These are phyloP conservation scores for Stegastes partitus DNA, from an alignment of 2,113 vertebrate species.

Conservation along the genomic window DNA sequence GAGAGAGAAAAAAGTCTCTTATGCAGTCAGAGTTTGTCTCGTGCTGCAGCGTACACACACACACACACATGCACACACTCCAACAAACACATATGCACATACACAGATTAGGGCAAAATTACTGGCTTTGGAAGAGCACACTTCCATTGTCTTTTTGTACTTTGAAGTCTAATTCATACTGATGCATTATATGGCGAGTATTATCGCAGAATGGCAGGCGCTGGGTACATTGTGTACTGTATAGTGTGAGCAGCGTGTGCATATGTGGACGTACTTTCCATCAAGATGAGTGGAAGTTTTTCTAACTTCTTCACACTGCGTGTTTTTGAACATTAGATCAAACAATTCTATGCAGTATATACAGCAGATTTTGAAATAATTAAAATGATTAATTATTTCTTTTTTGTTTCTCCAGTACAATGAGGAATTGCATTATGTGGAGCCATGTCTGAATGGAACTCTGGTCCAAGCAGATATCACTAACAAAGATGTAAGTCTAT, in stretches of 20 bases:
- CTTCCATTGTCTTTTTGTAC: conserved; percentile 78
- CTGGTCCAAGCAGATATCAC: conserved; percentile 97
- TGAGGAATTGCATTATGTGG: conserved; percentile 95
- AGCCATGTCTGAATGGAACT: conserved; percentile 95
- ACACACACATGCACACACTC: not conserved
- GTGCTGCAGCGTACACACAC: not conserved
- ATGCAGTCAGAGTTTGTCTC: not conserved
- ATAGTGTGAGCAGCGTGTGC: not conserved
- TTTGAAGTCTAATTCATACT: conserved; percentile 88
- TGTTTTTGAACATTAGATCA: not conserved
- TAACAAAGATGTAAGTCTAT: conserved; percentile 95
- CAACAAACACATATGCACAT: not conserved
- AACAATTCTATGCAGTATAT: not conserved
- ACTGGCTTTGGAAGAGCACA: conserved; percentile 61
- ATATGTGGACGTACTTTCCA: conserved; percentile 19
- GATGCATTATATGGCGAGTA: conserved; percentile 87
- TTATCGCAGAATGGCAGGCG: conserved; percentile 84
- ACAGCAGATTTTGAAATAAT: conserved; percentile 11
- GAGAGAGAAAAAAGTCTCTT: conserved; percentile 7
- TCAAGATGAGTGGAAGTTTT: conserved; percentile 37
- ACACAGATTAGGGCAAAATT: conserved; percentile 55
- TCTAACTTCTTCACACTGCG: conserved; percentile 16
- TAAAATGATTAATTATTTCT: not conserved
- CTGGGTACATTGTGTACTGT: conserved; percentile 25
- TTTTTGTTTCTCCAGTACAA: conserved; percentile 89